Percentiles rank a stretch among this genome's conserved stretches.
Conservation (phyloP, 2,888 invertebrate species). For the Mantis religiosa region DNA sequence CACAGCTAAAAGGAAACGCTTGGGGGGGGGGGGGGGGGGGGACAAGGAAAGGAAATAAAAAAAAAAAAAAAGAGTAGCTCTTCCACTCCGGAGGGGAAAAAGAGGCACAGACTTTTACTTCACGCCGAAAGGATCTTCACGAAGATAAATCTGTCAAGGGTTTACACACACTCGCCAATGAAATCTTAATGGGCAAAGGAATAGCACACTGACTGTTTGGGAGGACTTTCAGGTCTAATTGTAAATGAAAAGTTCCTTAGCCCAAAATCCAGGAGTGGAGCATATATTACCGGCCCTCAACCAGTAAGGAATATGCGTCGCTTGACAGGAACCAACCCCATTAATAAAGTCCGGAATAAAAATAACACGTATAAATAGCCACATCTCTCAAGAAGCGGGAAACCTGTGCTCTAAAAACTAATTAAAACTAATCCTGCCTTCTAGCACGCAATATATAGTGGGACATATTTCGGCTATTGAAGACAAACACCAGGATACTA, state of each 20-base stretch:
- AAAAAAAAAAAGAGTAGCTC: too few relatives aligned
- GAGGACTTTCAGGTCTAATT: background rate
- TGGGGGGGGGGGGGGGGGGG: too few relatives aligned
- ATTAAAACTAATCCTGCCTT: background rate
- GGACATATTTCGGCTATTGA: background rate
- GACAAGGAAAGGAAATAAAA: too few relatives aligned
- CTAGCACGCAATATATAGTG: background rate
- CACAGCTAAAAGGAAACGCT: too few relatives aligned
- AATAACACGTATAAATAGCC: background rate
- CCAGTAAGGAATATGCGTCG: background rate
- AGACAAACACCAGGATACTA: too few relatives aligned
- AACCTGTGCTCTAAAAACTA: background rate
- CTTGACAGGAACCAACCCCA: background rate
- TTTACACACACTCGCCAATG: background rate
- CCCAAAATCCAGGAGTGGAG: background rate
- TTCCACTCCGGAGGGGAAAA: background rate
- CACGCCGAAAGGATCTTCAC: background rate
- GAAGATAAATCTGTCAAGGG: background rate
- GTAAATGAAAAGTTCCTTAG: background rate
- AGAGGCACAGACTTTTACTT: background rate
- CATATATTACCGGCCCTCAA: background rate
- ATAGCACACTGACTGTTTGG: background rate
- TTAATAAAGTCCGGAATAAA: background rate
- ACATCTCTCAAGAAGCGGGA: background rate
- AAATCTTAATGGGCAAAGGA: background rate